Evolutionary conservation across 2,888 invertebrate genomes (phyloP).

Genomic region (Sarcophaga carnaria): DNA sequence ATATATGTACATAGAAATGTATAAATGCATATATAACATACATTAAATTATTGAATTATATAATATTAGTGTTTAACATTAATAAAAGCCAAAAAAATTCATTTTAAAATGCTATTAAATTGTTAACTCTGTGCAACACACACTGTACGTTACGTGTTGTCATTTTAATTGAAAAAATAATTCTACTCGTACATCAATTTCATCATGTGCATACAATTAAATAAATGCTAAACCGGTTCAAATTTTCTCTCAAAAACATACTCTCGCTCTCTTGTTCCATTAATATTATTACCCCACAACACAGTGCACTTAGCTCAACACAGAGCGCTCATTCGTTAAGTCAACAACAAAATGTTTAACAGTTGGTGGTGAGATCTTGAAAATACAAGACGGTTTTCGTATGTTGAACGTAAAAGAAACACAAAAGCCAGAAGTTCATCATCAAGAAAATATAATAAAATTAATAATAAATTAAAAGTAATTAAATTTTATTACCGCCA

Average conservation of each 20-base stretch:
- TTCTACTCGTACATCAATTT: slow-evolving; percentile 30
- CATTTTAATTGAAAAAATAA: slow-evolving; percentile 46
- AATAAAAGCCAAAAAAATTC: too few species aligned
- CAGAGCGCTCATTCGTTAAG: not conserved
- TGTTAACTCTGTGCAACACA: too few species aligned
- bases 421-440: not conserved
- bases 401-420: slow-evolving; percentile 9
- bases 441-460: slow-evolving; percentile 8
- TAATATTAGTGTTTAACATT: too few species aligned
- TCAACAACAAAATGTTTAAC: slow-evolving; percentile 23
- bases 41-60: too few species aligned
- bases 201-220: slow-evolving; percentile 33
- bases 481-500: not conserved
- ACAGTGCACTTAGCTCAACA: too few species aligned
- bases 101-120: too few species aligned
- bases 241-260: not conserved
- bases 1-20: too few species aligned
- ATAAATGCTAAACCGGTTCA: not conserved
- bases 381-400: slow-evolving; percentile 42
- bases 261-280: not conserved
- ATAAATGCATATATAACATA: too few species aligned
- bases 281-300: not conserved
- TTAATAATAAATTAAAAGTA: not conserved
- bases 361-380: slow-evolving; percentile 58
- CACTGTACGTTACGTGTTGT: not conserved